Base-by-base conservation (phyloP, 1,140 invertebrate species). In the Fopius arisanus region DNA sequence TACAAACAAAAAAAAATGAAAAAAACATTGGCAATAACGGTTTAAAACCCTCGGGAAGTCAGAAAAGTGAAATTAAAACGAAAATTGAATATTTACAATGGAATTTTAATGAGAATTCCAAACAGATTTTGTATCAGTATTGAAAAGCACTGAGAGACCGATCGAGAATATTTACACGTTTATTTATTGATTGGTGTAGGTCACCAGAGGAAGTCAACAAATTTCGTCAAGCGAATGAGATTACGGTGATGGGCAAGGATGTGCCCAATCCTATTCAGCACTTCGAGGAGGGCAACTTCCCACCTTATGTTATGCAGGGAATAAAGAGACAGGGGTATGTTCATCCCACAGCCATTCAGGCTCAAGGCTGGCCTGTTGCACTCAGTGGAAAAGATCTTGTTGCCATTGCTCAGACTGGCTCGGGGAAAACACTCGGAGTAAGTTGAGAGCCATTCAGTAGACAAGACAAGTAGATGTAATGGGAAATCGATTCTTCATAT, bases 401-500 rank as follows among this genome's bases (percentile, higher is more conserved):
- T 54, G 93, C 92, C 9, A 94, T 95, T 78, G 94, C 94, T 70
- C 92, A 94, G 82, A 93, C 92, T 73, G 91, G 92, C 33, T 93
- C 92, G 43, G 92, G 92, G 74, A 93, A 93, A 84, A 92, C 92
- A 48, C 82, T 89, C 79, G 94, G 93, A 83, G 91, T 75, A 86
- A 90, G 77, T 79, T 90, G 23, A 54, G 4, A 33, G 37, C 1
- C 6, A 28, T 14, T 19, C 7, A 37, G 12, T 37, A 37, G 14
- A 21, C 31, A 16, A 29, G 6, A 12, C 14, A 2, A 2, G 3
- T 16, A 7, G 28, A 31, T n/a, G n/a, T n/a, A n/a, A n/a, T n/a
- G n/a, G n/a, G n/a, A n/a, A n/a, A n/a, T n/a, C n/a, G n/a, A n/a
- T n/a, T n/a, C n/a, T n/a, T n/a, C n/a, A n/a, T n/a, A n/a, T n/a